Conservation (phyloP, 2,797 vertebrate species). For the Amazonetta brasiliensis region DNA sequence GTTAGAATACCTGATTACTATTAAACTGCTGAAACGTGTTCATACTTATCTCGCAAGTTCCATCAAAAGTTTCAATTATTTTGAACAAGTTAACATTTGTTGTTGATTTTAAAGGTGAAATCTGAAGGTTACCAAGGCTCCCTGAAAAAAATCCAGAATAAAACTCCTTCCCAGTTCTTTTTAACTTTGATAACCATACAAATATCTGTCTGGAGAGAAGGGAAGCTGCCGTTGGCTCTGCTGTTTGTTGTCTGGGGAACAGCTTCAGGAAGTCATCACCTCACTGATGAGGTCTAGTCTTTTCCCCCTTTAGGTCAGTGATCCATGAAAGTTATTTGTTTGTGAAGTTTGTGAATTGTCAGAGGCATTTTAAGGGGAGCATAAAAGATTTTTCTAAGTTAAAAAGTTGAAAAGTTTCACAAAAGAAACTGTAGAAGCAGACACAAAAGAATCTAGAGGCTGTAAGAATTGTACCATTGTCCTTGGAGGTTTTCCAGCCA, state of each 20-base stretch:
- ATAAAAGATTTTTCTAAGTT: not conserved
- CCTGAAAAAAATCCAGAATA: not conserved
- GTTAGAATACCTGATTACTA: not conserved
- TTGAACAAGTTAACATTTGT: not conserved
- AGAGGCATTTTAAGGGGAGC: not conserved
- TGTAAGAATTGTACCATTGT: not conserved
- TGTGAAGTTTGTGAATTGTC: not conserved
- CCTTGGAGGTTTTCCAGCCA: not conserved
- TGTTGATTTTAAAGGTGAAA: not conserved
- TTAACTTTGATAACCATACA: not conserved
- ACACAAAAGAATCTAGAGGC: not conserved
- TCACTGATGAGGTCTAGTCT: not conserved
- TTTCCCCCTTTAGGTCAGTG: not conserved
- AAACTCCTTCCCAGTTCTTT: not conserved
- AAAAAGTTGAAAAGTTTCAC: not conserved
- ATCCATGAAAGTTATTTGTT: not conserved
- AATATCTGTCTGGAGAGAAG: not conserved
- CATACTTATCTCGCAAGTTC: not conserved
- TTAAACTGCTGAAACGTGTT: not conserved
- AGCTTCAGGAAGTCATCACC: not conserved
- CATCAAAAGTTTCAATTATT: not conserved
- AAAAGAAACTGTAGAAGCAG: not conserved
- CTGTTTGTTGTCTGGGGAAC: not conserved
- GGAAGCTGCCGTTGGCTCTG: not conserved
- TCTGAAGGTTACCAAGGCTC: not conserved